These are phyloP conservation scores for Ondatra zibethicus DNA, from an alignment of 2,113 vertebrate species.

Conservation along the genomic window DNA sequence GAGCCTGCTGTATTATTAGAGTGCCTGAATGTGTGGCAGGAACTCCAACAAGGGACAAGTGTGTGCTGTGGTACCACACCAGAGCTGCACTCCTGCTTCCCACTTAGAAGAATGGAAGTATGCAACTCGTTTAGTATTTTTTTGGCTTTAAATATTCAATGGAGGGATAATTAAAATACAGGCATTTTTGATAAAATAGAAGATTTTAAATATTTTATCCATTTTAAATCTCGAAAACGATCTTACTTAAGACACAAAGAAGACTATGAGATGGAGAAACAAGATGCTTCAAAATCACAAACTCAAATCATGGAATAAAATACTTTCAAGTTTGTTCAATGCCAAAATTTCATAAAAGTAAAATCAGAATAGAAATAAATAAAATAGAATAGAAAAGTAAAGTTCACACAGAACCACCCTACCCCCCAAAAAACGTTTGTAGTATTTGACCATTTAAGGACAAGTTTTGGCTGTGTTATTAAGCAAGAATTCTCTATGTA, in stretches of 20 bases:
- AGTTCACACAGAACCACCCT: background rate
- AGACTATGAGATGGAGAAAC: background rate
- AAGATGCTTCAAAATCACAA: background rate
- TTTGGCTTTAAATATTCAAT: background rate
- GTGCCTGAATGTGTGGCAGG: background rate
- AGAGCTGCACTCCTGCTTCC: background rate
- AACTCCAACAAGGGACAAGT: background rate
- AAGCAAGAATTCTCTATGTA: background rate
- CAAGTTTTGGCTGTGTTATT: background rate
- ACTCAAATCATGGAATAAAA: background rate
- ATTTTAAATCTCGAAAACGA: background rate
- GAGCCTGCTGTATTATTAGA: background rate
- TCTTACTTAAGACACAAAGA: background rate
- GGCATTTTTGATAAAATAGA: background rate
- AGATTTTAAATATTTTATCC: constrained; percentile 21
- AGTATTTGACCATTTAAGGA: background rate
- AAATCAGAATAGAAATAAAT: background rate
- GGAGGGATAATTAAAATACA: background rate
- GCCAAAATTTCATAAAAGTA: background rate
- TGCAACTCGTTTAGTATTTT: background rate
- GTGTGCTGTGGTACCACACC: background rate
- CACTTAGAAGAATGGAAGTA: background rate
- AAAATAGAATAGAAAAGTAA: background rate
- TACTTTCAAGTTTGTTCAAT: background rate
- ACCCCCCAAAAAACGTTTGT: background rate